Evolutionary conservation across 2,113 vertebrate species (phyloP).

Genomic region (Cinclus cinclus): DNA sequence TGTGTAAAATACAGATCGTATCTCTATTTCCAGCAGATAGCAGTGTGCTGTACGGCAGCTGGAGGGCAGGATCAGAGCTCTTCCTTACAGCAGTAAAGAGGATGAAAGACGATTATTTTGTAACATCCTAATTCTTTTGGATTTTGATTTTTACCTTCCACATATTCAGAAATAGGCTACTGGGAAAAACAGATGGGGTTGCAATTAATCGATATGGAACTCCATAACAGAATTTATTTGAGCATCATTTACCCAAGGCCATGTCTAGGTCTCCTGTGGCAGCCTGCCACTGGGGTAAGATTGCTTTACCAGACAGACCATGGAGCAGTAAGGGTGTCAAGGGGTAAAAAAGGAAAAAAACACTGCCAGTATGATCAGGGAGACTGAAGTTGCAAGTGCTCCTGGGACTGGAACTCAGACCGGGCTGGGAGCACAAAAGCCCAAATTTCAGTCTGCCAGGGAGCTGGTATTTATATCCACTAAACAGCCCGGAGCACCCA

Average conservation of each 20-base stretch:
- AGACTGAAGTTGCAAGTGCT: neutral
- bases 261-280: neutral
- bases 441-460: neutral
- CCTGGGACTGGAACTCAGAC: neutral
- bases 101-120: neutral
- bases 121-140: neutral
- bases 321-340: neutral
- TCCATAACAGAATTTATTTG: neutral
- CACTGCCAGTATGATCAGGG: neutral
- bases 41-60: neutral
- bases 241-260: neutral
- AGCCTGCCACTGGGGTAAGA: fast-evolving
- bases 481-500: neutral
- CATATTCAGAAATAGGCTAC: neutral
- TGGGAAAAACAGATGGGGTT: neutral
- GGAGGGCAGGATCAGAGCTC: neutral
- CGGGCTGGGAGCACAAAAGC: neutral
- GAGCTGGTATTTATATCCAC: neutral
- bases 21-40: neutral
- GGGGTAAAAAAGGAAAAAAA: neutral
- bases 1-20: neutral
- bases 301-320: neutral
- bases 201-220: neutral
- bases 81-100: neutral
- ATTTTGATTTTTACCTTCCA: constrained; percentile 1